These are phyloP conservation scores for Watsonalla cultraria DNA, from an alignment of 2,888 invertebrate genomes.

Conservation along the genomic window DNA sequence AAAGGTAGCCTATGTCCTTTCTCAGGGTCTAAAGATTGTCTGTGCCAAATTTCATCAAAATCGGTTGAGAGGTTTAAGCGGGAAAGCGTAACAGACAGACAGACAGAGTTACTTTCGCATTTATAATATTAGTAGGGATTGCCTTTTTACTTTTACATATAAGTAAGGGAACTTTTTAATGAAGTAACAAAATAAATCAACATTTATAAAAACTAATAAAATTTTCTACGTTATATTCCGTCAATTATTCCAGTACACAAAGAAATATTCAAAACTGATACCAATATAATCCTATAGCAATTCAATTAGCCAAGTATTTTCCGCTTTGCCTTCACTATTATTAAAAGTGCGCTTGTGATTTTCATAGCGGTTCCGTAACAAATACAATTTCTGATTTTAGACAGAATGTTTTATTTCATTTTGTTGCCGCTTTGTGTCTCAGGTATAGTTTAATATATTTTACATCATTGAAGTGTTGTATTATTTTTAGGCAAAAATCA, in stretches of 20 bases:
- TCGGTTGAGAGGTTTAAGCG: too few relatives aligned
- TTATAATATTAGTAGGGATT: too few relatives aligned
- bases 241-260: conserved; percentile 11
- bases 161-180: too few relatives aligned
- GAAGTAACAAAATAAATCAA: neutral
- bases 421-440: neutral
- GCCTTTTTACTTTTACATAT: too few relatives aligned
- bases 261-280: conserved; percentile 23
- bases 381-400: neutral
- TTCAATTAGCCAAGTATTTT: conserved; percentile 29
- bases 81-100: too few relatives aligned
- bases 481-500: too few relatives aligned
- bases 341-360: conserved; percentile 6
- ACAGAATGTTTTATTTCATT: neutral
- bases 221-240: conserved; percentile 12
- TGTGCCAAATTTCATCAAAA: too few relatives aligned
- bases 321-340: conserved; percentile 13
- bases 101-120: too few relatives aligned
- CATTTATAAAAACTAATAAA: neutral
- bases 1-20: too few relatives aligned
- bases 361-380: conserved; percentile 7
- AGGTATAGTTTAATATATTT: too few relatives aligned
- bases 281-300: conserved; percentile 24
- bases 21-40: too few relatives aligned
- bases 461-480: too few relatives aligned